Base-by-base conservation (phyloP, 2,797 vertebrate genomes). In the Danio aesculapii region DNA sequence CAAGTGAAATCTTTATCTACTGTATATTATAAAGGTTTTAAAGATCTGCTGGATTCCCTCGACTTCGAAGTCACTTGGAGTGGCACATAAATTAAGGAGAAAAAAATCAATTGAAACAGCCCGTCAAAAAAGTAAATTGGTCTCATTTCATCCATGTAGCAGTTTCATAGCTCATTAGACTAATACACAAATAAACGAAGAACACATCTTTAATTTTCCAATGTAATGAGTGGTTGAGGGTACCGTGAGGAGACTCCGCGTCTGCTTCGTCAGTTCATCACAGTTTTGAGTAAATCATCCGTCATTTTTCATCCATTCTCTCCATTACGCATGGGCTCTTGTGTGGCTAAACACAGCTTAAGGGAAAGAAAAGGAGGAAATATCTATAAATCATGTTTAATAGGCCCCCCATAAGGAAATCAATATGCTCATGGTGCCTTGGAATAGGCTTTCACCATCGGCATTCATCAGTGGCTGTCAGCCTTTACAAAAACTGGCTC, bases 331-430 rank as follows among this genome's bases (percentile, higher is more conserved):
- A 19, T 47, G 84, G 70, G 84, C 82, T 88, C 83, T 83, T 81
- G 82, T 67, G 69, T 70, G 84, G 79, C 83, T 86, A 81, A 85
- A 83, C 75, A 64, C 75, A 79, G 86, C 85, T 88, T 84, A 84
- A 70, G 85, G 84, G 66, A 66, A 79, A 73, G 86, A 75, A 81
- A 71, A 78, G 43, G 61, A 73, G 85, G 83, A 81, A 85, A 76
- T 76, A 79, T 86, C 86, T 81, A 87, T 90, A 87, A 84, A 89
- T 90, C 89, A 90, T 84, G 87, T 87, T 86, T 90, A 91, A 89
- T 90, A 89, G 88, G 85, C 84, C 88, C 84, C 84, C 88, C 63
- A 68, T 86, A 83, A 81, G 76, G 84, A 89, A 87, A 91, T 89
- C 89, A 83, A 90, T 91, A 86, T 86, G 80, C 86, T 89, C 86